Evolutionary conservation across 23 tunicate species (phyloP).

Genomic region (Ciona savignyi): DNA sequence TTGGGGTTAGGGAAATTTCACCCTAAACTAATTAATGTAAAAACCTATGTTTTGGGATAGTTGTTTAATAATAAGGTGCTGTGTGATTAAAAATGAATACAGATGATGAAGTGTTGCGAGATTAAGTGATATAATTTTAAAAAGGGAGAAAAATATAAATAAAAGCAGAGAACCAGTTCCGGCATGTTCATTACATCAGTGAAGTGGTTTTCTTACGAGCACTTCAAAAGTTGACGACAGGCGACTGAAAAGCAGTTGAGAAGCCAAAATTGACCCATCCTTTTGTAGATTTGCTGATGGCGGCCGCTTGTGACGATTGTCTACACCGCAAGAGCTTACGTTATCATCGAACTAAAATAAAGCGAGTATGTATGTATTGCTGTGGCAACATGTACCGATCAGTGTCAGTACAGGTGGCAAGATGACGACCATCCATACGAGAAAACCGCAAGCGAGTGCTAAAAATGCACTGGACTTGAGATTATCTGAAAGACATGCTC

Average conservation of each 20-base stretch:
- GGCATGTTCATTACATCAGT: constrained; percentile 19
- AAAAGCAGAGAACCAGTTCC: background rate
- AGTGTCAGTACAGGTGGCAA: background rate
- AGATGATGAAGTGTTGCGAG: too few relatives aligned
- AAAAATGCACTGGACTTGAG: background rate
- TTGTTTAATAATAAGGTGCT: too few relatives aligned
- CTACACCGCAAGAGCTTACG: background rate
- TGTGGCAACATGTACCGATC: constrained; percentile 1
- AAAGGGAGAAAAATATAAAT: too few relatives aligned
- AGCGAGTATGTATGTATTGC: background rate
- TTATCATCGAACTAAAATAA: background rate
- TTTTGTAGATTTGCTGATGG: background rate
- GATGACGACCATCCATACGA: background rate
- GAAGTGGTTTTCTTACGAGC: constrained; percentile 12
- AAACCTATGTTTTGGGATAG: too few relatives aligned
- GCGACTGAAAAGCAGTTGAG: background rate
- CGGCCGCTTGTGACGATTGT: background rate
- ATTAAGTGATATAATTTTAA: too few relatives aligned
- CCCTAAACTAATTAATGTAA: too few relatives aligned
- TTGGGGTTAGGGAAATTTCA: too few relatives aligned
- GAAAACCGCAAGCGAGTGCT: background rate
- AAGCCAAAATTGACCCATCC: background rate
- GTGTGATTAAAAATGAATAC: too few relatives aligned
- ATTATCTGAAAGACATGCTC: background rate
- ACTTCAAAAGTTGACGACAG: constrained; percentile 9